Evolutionary conservation across 2,797 vertebrate species (phyloP), one percentile per base, ranked within the genome.

Genomic region (Sebastiscus tertius): DNA sequence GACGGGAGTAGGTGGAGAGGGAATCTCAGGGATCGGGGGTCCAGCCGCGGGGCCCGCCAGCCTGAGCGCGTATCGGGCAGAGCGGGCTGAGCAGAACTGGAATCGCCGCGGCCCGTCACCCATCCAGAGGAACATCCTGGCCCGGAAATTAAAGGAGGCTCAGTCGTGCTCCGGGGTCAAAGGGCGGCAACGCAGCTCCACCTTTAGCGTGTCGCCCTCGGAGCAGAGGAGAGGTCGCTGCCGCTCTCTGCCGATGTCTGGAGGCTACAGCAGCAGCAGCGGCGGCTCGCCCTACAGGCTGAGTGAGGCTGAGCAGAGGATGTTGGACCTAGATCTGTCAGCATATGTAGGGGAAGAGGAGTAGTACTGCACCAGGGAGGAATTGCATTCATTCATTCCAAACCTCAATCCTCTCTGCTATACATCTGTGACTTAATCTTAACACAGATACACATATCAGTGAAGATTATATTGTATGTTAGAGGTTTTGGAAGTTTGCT

Each of bases 301-400:
- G 87, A 98, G 96, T 0, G 97, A 98, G 81, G 94, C 96, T 0
- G 98, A 99, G 85, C 97, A 97, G 89, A 95, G 92, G 87, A 97
- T 98, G 96, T 93, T 97, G 8, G 98, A 99, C 92, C 92, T 99
- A 2, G 93, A 95, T 65, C 81, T 95, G 62, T 80, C 97, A 0
- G 93, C 95, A 18, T 96, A 95, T 87, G 96, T 96, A 77, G 88
- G 92, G 13, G 96, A 85, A 12, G 91, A 94, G 22, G 95, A 82
- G 26, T 88, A 91, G 29, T 11, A 31, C 20, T 29, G 46, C 24
- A 71, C 8, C 11, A 49, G 20, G n/a, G 34, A 72, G 34, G 24
- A 78, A 1, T 1, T 46, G 7, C 26, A 39, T 58, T 13, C n/a
- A 72, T 61, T 11, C 46, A n/a, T 76, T 69, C 27, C 26, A 5